Base-by-base conservation (phyloP, 1,140 invertebrate species). In the Arion vulgaris region DNA sequence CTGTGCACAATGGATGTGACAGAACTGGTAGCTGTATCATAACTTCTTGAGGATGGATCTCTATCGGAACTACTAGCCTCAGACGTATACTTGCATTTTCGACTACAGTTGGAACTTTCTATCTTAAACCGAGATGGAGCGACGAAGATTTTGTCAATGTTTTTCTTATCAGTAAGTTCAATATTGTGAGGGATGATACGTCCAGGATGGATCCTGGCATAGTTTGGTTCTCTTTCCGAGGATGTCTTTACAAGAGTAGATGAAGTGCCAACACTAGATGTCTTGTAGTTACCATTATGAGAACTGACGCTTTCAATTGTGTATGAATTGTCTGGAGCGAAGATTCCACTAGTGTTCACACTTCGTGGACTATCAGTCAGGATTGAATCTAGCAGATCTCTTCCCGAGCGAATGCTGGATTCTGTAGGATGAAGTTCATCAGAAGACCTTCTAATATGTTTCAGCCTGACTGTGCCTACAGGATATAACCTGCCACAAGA, bases 311-410 rank as follows among this genome's bases (percentile, higher is more conserved):
- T 86, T 34, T 84, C 84, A 39, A 68, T 73, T 57, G 82, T 85
- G 36, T 86, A 86, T 15, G 89, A 89, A 81, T 90, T 90, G 84
- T 85, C 86, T 9, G 89, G 89, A 41, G 87, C 87, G 41, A 87
- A 87, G 0, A 90, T 87, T 38, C 89, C 90, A 87, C 86, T 90
- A 75, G 89, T 88, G 73, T 88, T 85, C 11, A 88, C 86, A 83
- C 88, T 89, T 53, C 81, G 81, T 23, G 89, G 89, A 82, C 89
- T 90, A 82, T 90, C 88, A 34, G 88, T 90, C 26, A 90, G 85
- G 45, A 89, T 87, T 0, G 88, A 89, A 80, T 90, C 88, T 11
- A 88, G 77, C 0, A 87, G 26, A 11, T 82, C 81, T 57, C 51
- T 66, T 39, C 84, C 85, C 38, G 83, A 82, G 23, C 74, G 77